phyloP scores from a whole-genome alignment of 2,113 vertebrate species.

The Scomber colias region DNA sequence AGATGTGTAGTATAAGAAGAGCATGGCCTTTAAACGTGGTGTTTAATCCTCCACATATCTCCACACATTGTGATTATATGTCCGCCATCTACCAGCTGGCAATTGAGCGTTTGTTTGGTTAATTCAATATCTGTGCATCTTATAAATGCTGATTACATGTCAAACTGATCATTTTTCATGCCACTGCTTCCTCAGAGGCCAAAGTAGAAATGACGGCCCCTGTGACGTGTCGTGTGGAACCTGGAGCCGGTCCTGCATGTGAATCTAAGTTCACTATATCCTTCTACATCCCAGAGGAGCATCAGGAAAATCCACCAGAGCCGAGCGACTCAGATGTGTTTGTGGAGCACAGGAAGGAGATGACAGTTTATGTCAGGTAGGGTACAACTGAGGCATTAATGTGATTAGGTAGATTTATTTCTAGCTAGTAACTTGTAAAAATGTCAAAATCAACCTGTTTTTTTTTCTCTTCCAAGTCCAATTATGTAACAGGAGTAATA shows the following conservation, averaged over 20 bases:
- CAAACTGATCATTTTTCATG: not conserved
- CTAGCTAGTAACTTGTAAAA: not conserved
- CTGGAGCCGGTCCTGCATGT: constrained; percentile 80
- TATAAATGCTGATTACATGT: not conserved
- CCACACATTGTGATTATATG: not conserved
- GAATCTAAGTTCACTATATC: constrained; percentile 82
- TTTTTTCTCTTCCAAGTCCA: too few relatives aligned
- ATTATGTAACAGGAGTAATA: too few relatives aligned
- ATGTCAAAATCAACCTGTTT: not conserved
- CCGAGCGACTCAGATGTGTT: constrained; percentile 82
- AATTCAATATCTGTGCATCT: not conserved
- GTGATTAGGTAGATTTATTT: too few relatives aligned
- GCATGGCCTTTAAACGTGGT: constrained; percentile 16
- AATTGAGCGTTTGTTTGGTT: constrained; percentile 8
- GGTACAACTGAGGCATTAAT: too few relatives aligned
- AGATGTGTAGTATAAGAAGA: constrained; percentile 25
- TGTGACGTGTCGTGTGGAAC: constrained; percentile 82
- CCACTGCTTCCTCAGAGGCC: constrained; percentile 67
- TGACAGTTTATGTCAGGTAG: constrained; percentile 85
- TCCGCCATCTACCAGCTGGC: constrained; percentile 21
- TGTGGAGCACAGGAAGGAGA: constrained; percentile 85
- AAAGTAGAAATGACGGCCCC: constrained; percentile 87
- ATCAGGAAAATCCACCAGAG: constrained; percentile 82
- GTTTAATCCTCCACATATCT: constrained; percentile 43
- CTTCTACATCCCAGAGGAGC: constrained; percentile 81